Base-by-base conservation (phyloP, 2,797 vertebrate species). In the Ctenopoma multispine region DNA sequence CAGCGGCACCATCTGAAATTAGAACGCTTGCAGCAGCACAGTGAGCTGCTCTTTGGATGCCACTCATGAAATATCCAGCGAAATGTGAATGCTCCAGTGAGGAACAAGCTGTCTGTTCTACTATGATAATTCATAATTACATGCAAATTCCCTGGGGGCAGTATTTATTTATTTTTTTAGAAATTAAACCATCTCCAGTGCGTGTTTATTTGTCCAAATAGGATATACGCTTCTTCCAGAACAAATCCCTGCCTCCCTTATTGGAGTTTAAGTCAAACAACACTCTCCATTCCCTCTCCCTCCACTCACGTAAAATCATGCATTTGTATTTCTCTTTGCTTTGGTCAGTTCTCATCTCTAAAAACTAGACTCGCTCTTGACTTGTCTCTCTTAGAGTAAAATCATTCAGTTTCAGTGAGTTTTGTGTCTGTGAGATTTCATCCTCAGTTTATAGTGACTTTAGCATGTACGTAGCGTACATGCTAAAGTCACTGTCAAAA, bases 51-150 rank as follows among this genome's bases (percentile, higher is more conserved):
- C 69, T 75, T 53, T 76, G 46, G 84, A 60, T 61, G 75, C 63
- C 66, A 79, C 80, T 80, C 77, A 23, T 46, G 67, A 49, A 86
- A 63, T 55, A 83, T 69, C 60, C 17, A 60, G 70, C 44, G 47
- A 70, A 59, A 69, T 81, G 68, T 72, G 57, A 86, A 47, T 46
- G 60, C 75, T 74, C n/a, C n/a, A n/a, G n/a, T n/a, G n/a, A n/a
- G 71, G 63, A 75, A 51, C 63, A 14, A 54, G 31, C 64, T 65
- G 82, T 84, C 84, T 91, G 89, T 67, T 67, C 38, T 57, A 54
- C 80, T 62, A 59, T 79, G 88, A 91, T 90, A 85, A 91, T 89
- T 88, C 74, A 75, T 90, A 91, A 91, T 91, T 84, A 90, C 72
- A 90, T 90, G 87, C 87, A 88, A 79, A 77, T 69, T 84, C 89